Evolutionary conservation across 1,140 invertebrate species (phyloP).

Genomic region (Drosophila nasuta): DNA sequence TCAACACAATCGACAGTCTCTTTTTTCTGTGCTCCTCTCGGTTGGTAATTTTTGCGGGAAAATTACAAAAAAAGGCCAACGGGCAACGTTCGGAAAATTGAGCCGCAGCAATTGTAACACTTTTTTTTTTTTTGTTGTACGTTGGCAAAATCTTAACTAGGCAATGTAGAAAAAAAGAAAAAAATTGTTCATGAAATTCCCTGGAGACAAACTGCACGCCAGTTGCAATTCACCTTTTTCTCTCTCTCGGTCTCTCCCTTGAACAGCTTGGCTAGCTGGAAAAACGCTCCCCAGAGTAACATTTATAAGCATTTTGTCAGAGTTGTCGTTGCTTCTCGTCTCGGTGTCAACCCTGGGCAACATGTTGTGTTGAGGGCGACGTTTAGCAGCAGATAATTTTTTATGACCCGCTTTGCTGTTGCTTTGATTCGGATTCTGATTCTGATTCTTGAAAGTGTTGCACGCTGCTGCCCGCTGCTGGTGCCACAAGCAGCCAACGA

Average conservation of each 20-base stretch:
- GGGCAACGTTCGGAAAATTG: slow-evolving; percentile 66
- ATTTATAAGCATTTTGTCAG: slow-evolving; percentile 61
- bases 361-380: slow-evolving; percentile 57
- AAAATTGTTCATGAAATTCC: slow-evolving; percentile 60
- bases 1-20: slow-evolving; percentile 8
- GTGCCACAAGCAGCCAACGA: slow-evolving; percentile 67
- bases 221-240: slow-evolving; percentile 9
- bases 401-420: slow-evolving; percentile 69
- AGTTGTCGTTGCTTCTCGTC: slow-evolving; percentile 20
- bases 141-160: slow-evolving; percentile 44
- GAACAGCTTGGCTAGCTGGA: slow-evolving; percentile 51
- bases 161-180: slow-evolving; percentile 36
- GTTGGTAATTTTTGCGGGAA: slow-evolving; percentile 8
- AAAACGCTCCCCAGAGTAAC: slow-evolving; percentile 79
- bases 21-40: neutral
- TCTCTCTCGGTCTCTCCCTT: neutral
- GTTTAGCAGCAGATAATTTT: slow-evolving; percentile 78
- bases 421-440: neutral
- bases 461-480: neutral
- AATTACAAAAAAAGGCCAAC: slow-evolving; percentile 70
- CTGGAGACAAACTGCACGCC: slow-evolving; percentile 64
- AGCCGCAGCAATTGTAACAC: slow-evolving; percentile 74
- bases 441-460: slow-evolving; percentile 42
- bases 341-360: slow-evolving; percentile 57
- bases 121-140: slow-evolving; percentile 49